Evolutionary conservation across 2,797 vertebrate species (phyloP).

Genomic region (Momotus momota): DNA sequence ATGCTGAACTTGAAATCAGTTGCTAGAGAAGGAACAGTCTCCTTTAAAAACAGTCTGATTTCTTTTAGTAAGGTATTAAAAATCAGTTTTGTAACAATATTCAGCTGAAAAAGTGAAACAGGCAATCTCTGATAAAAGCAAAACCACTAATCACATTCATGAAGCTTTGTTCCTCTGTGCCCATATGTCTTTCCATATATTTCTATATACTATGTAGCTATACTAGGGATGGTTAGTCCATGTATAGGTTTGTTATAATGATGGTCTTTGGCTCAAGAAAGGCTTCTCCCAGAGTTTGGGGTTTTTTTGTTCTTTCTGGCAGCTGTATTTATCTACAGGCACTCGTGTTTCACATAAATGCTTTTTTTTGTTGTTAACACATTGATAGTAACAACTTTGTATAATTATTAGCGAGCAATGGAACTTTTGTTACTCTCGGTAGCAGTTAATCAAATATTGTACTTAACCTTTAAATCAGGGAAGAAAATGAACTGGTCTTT

Average conservation of each 20-base stretch:
- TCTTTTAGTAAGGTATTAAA: neutral
- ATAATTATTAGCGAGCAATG: neutral
- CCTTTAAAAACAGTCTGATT: neutral
- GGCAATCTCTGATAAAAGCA: neutral
- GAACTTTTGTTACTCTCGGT: neutral
- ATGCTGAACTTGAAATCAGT: neutral
- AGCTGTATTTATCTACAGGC: neutral
- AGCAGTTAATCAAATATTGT: neutral
- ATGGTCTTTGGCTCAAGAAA: neutral
- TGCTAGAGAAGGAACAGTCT: neutral
- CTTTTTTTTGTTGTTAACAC: neutral
- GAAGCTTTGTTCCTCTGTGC: neutral
- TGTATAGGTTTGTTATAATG: neutral
- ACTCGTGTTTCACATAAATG: neutral
- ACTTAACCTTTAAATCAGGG: neutral
- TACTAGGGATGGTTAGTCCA: neutral
- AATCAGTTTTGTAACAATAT: neutral
- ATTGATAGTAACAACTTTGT: neutral
- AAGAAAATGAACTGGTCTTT: conserved; percentile 21
- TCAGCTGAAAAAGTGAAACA: neutral
- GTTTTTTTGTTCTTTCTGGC: neutral
- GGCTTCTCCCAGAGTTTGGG: neutral
- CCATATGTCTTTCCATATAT: neutral
- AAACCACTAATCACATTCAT: neutral
- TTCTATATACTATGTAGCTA: neutral